Percentiles rank a stretch among this genome's conserved stretches.
phyloP scores from a whole-genome alignment of 92 coral and sea anemone genomes.

The Bergia puertoricense region DNA sequence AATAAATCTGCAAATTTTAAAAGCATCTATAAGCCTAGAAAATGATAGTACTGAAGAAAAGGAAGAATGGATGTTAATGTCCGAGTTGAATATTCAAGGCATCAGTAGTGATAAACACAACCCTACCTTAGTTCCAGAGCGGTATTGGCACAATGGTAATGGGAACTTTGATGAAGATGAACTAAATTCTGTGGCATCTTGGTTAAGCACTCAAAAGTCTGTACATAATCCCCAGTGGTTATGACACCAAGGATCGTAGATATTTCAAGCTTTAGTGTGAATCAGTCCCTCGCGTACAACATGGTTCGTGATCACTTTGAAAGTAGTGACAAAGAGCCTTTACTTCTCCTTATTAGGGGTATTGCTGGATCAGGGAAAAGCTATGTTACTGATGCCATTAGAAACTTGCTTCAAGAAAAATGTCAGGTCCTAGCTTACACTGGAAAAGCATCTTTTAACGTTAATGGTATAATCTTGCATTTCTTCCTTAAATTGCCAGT shows the following conservation, averaged over 20 bases:
- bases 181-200: slow-evolving; percentile 52
- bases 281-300: slow-evolving; percentile 44
- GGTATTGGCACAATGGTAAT: slow-evolving; percentile 48
- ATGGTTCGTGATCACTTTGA: slow-evolving; percentile 35
- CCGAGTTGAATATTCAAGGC: slow-evolving; percentile 42
- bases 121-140: slow-evolving; percentile 38
- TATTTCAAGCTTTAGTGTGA: slow-evolving; percentile 47
- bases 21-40: slow-evolving; percentile 24
- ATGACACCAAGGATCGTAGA: slow-evolving; percentile 38
- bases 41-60: slow-evolving; percentile 11
- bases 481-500: slow-evolving; percentile 52
- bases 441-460: slow-evolving; percentile 60
- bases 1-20: slow-evolving; percentile 35
- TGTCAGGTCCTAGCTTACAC: slow-evolving; percentile 50
- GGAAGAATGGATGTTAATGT: slow-evolving; percentile 46
- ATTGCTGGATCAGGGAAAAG: slow-evolving; percentile 55
- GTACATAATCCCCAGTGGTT: slow-evolving; percentile 45
- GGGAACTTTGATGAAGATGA: slow-evolving; percentile 37
- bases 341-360: slow-evolving; percentile 43
- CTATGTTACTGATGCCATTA: slow-evolving; percentile 44
- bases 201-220: slow-evolving; percentile 50
- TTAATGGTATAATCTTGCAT: slow-evolving; percentile 53
- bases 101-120: slow-evolving; percentile 20
- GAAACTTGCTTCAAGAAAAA: slow-evolving; percentile 42
- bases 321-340: slow-evolving; percentile 15